These are phyloP conservation scores for Cyprinodon brontotheroides DNA, from an alignment of 2,113 vertebrate species.

Conservation along the genomic window DNA sequence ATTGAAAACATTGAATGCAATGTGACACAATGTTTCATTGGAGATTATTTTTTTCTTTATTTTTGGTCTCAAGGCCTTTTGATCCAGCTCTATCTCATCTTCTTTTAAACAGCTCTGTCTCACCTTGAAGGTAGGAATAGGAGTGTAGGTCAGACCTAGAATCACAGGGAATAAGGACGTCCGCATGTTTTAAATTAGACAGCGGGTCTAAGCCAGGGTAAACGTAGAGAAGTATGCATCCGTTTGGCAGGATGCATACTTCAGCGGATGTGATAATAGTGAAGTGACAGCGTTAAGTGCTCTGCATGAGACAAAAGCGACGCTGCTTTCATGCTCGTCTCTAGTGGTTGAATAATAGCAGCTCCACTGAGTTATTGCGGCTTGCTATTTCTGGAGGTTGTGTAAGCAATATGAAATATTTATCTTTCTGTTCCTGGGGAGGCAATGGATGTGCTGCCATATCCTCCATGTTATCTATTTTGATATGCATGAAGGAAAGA, in stretches of 20 bases:
- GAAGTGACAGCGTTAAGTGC: slow-evolving; percentile 24
- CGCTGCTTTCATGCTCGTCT: slow-evolving; percentile 35
- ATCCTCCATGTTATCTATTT: slow-evolving; percentile 5
- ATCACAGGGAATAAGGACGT: slow-evolving; percentile 13
- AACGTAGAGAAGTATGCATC: not conserved
- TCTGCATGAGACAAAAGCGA: slow-evolving; percentile 26
- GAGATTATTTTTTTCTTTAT: not conserved
- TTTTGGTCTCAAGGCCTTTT: not conserved
- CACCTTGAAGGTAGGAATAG: slow-evolving; percentile 17
- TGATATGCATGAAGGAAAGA: slow-evolving; percentile 6
- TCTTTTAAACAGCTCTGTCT: not conserved
- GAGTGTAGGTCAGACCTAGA: slow-evolving; percentile 31
- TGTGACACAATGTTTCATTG: not conserved
- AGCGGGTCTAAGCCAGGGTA: slow-evolving; percentile 18
- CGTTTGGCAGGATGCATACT: slow-evolving; percentile 28
- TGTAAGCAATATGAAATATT: slow-evolving; percentile 53
- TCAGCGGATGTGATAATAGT: slow-evolving; percentile 33
- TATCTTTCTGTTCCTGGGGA: slow-evolving; percentile 14
- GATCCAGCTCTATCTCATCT: not conserved
- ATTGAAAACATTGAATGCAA: not conserved
- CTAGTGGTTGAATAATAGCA: slow-evolving; percentile 17
- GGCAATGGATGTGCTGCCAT: not conserved
- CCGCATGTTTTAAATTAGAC: slow-evolving; percentile 6
- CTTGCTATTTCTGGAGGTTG: slow-evolving; percentile 21
- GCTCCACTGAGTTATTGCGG: slow-evolving; percentile 18